Evolutionary conservation across 2,888 invertebrate genomes (phyloP), one percentile per base, ranked within the genome.

Genomic region (Metacarcinus magister): DNA sequence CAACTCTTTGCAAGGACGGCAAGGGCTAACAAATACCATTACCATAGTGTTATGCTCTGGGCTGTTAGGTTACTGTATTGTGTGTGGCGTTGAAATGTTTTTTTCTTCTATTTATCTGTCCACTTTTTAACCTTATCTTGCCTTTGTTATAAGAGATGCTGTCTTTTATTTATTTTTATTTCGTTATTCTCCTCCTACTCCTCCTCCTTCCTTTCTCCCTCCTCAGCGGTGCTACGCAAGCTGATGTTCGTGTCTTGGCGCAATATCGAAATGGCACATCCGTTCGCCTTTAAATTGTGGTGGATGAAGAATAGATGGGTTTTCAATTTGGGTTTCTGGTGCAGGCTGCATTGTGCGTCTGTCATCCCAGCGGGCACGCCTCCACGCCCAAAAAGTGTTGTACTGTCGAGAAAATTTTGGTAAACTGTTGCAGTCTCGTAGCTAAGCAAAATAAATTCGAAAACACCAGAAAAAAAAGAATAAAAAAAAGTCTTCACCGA

Each of bases 321-420:
- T 82, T 82, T 82, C 82, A 82, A 82, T 82, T 82, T 82, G 82
- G 82, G 82, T 28, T 82, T 82, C 82, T 82, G 82, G 8, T 32
- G 82, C 32, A 10, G 82, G 32, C 7, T 28, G 82, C 82, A 82
- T 82, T 32, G 28, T 28, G 28, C 82, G 8, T 28, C 82, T 82
- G 82, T 7, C 82, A 32, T 7, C 82, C 28, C 82, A 0, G 19
- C 82, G 32, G 23, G 13, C 82, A 32, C 32, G 82, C 82, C 82
- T 19, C 13, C 10, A 32, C 32, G 82, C 82, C 82, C 13, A n/a
- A n/a, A 67, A 32, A 32, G 32, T 13, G 82, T 32, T 28, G 28
- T 82, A 32, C 82, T 82, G 32, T 28, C 32, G 32, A 82, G 10
- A 32, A 0, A 28, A 82, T 4, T 82, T 23, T 67, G n/a, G 32